These are phyloP conservation scores for Parauchenoglanis ngamensis DNA, from an alignment of 2,797 vertebrate genomes.

Conservation along the genomic window DNA sequence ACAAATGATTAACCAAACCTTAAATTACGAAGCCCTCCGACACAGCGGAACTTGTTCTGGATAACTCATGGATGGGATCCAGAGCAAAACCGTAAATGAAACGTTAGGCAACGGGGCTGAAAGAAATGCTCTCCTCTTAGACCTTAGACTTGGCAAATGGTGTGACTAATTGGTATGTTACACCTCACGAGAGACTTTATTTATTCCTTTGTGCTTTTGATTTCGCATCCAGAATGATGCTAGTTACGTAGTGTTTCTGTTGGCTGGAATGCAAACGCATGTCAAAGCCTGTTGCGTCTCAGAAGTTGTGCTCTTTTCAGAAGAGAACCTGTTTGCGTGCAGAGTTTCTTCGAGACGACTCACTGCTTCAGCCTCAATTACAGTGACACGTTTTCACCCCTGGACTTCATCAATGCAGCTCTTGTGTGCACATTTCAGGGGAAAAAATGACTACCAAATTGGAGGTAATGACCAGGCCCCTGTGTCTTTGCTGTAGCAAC, in stretches of 20 bases:
- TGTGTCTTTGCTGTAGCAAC: slow-evolving; percentile 56
- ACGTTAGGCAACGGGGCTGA: slow-evolving; percentile 22
- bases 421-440: slow-evolving; percentile 44
- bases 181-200: slow-evolving; percentile 37
- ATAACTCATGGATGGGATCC: slow-evolving; percentile 40
- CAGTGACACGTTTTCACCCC: slow-evolving; percentile 63
- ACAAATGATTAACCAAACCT: slow-evolving; percentile 47
- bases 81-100: slow-evolving; percentile 47
- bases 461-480: slow-evolving; percentile 56
- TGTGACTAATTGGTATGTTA: slow-evolving; percentile 41
- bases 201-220: slow-evolving; percentile 49
- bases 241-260: slow-evolving; percentile 48
- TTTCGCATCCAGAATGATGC: slow-evolving; percentile 41
- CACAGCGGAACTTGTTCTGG: slow-evolving; percentile 38
- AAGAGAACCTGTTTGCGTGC: slow-evolving; percentile 42
- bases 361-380: slow-evolving; percentile 59
- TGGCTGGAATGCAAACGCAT: slow-evolving; percentile 54
- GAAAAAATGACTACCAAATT: slow-evolving; percentile 43
- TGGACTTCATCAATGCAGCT: slow-evolving; percentile 52
- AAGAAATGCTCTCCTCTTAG: slow-evolving; percentile 40
- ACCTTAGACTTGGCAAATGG: slow-evolving; percentile 34
- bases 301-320: slow-evolving; percentile 40
- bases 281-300: slow-evolving; percentile 55
- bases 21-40: slow-evolving; percentile 48
- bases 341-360: slow-evolving; percentile 33